Evolutionary conservation across 2,888 invertebrate species (phyloP), one percentile per base, ranked within the genome.

Genomic region (Baccha elongata): DNA sequence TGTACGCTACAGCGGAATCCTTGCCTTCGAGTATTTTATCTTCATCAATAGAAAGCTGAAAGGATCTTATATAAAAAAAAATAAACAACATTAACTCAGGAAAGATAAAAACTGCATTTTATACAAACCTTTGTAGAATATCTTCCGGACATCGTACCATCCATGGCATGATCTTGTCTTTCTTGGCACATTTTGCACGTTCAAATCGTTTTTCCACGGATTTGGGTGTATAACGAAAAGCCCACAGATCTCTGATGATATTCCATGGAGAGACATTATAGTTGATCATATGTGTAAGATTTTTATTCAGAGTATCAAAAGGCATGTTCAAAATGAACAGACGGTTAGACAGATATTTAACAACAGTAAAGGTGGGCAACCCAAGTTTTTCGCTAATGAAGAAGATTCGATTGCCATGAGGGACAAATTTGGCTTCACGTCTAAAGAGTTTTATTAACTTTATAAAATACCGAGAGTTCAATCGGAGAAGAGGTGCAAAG

Each of bases 121-220:
- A 8, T 3, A 60, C 55, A 60, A 89, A 93, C 94, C 92, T 93
- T 81, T 92, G 90, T 42, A 94, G 88, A 86, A 92, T 91, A 19
- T 91, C 88, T 85, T 93, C 92, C 17, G 93, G 91, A 87, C 94
- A 94, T 84, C 94, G 90, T 32, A 94, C 92, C 93, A 94, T 94
- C 94, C 94, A 94, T 2, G 94, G 93, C 89, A 92, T 93, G 10
- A 93, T 89, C 80, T 90, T 92, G 68, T 92, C 89, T 58, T 93
- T 92, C 78, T 91, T 91, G 1, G 90, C 90, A 46, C 89, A 88
- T 87, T 91, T 91, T 0, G 93, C 91, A 62, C 89, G 90, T 85
- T 91, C 88, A 10, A 94, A 88, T 68, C 93, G 91, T 17, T 91
- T 86, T 68, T 89, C 86, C n/a, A 94, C 92, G 8, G 92, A 91